phyloP scores from a whole-genome alignment of 2,113 vertebrate species.

The Corythornis vintsioides region DNA sequence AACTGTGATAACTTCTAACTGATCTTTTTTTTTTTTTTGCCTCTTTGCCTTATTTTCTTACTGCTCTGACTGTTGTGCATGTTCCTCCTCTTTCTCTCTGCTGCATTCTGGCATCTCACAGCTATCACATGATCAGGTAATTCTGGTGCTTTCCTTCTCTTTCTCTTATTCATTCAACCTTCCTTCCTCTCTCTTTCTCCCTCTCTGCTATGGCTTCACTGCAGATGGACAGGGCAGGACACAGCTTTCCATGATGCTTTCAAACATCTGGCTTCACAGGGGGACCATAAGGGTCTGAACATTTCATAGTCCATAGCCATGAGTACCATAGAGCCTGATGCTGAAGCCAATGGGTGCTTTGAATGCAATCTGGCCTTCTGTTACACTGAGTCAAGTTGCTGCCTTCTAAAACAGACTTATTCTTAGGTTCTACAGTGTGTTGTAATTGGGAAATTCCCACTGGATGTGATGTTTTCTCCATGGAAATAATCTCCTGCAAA shows the following conservation, averaged over 20 bases:
- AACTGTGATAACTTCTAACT: conserved; percentile 47
- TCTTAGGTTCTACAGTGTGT: not conserved
- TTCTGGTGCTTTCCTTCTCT: conserved; percentile 77
- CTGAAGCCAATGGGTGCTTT: not conserved
- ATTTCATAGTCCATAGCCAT: not conserved
- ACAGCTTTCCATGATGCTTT: not conserved
- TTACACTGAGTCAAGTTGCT: not conserved
- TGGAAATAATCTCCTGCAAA: not conserved
- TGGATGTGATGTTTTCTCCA: not conserved
- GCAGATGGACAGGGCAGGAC: conserved; percentile 1
- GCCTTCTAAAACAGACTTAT: not conserved
- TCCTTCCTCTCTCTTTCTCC: conserved; percentile 16
- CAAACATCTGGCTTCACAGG: not conserved
- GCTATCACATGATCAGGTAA: conserved; percentile 99
- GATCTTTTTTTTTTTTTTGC: conserved; percentile 24
- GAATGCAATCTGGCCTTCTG: not conserved
- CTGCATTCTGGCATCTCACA: conserved; percentile 93
- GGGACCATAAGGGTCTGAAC: not conserved
- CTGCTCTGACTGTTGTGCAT: conserved; percentile 89
- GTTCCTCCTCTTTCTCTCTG: conserved; percentile 83
- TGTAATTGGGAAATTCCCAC: not conserved
- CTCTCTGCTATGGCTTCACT: conserved; percentile 53
- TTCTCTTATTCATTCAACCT: conserved; percentile 65
- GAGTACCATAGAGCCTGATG: not conserved
- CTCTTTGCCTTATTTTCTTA: conserved; percentile 77